Conservation (phyloP, 2,113 vertebrate genomes). For the Laterallus jamaicensis region DNA sequence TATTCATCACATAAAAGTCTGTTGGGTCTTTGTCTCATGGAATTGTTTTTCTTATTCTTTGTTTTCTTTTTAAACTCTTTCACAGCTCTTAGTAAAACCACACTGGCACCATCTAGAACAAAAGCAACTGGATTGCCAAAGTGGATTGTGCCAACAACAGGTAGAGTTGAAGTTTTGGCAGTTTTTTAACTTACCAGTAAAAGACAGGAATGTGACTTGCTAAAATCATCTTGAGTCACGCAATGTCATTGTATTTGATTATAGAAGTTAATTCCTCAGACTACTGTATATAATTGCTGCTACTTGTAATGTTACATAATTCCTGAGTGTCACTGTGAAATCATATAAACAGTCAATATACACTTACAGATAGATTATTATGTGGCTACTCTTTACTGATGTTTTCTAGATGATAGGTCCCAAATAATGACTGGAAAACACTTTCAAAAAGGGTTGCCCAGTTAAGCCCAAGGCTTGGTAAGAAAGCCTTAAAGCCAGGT, state of each 20-base stretch:
- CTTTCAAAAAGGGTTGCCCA: neutral
- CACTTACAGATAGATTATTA: neutral
- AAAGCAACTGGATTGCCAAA: slow-evolving; percentile 29
- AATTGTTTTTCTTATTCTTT: neutral
- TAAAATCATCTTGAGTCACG: neutral
- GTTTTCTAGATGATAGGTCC: neutral
- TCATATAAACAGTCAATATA: neutral
- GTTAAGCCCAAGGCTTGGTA: neutral
- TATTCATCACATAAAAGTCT: neutral
- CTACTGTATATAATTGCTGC: neutral
- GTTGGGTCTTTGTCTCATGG: neutral
- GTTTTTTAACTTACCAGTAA: neutral
- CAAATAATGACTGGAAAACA: neutral
- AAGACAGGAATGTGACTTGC: neutral
- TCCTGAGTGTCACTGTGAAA: neutral
- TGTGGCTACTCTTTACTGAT: neutral
- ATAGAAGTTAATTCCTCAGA: neutral
- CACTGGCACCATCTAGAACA: slow-evolving; percentile 47
- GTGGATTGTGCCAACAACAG: slow-evolving; percentile 43
- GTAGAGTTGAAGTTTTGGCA: neutral
- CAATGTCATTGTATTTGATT: neutral
- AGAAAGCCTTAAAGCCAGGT: neutral
- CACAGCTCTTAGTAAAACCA: slow-evolving; percentile 54
- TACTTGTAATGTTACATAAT: neutral
- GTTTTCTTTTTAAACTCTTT: neutral